Evolutionary conservation across 2,113 vertebrate species (phyloP).

Genomic region (Oostethus manadensis): DNA sequence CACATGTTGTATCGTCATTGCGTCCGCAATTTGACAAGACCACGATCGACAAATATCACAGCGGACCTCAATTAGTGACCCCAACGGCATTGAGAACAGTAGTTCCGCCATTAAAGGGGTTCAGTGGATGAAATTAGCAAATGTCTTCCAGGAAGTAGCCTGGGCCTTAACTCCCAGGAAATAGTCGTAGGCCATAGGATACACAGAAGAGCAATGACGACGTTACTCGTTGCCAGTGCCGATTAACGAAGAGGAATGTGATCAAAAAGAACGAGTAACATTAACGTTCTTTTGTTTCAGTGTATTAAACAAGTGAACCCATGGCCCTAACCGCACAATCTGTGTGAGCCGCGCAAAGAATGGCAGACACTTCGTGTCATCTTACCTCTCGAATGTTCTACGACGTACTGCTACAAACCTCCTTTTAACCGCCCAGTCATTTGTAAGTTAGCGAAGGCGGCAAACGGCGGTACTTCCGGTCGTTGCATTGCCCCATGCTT

Average conservation of each 20-base stretch:
- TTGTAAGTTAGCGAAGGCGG: neutral
- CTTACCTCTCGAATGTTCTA: constrained; percentile 70
- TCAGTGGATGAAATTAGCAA: neutral
- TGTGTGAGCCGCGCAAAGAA: neutral
- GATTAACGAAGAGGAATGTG: neutral
- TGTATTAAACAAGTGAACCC: rapidly evolving
- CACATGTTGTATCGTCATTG: neutral
- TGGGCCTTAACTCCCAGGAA: constrained; percentile 12
- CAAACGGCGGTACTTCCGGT: constrained; percentile 15
- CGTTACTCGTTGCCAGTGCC: constrained; percentile 8
- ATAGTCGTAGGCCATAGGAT: constrained; percentile 26
- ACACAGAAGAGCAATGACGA: constrained; percentile 2
- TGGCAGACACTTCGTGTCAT: neutral
- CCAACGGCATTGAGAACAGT: too few relatives aligned
- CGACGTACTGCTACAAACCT: constrained; percentile 29
- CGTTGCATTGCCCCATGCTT: rapidly evolving
- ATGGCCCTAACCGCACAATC: rapidly evolving
- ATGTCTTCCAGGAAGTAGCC: neutral
- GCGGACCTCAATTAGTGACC: neutral
- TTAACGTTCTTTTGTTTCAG: neutral
- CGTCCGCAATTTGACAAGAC: neutral
- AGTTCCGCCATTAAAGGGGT: neutral
- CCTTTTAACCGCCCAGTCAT: constrained; percentile 19
- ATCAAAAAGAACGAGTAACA: neutral
- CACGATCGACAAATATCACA: too few relatives aligned